phyloP scores from a whole-genome alignment of 1,140 invertebrate species.

The Contarinia nasturtii region DNA sequence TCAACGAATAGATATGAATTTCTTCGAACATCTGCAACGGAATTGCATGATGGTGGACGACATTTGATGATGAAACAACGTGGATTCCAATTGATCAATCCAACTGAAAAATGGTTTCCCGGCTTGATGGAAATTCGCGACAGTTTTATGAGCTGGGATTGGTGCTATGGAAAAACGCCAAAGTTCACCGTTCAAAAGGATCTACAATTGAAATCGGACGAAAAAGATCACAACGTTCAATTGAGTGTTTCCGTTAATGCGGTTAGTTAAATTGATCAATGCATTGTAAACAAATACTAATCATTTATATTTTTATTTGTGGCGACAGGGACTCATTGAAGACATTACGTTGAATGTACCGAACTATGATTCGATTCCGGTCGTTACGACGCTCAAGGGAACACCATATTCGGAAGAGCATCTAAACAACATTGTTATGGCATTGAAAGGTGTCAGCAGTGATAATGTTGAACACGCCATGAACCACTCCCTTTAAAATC shows the following conservation, averaged over 20 bases:
- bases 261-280: conserved; percentile 5
- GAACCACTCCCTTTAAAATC: conserved; percentile 10
- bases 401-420: conserved; percentile 18
- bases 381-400: conserved; percentile 17
- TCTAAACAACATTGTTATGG: conserved; percentile 16
- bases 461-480: conserved; percentile 22
- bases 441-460: conserved; percentile 17
- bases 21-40: conserved; percentile 44
- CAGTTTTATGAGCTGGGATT: conserved; percentile 63
- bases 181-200: conserved; percentile 45
- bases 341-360: conserved; percentile 15
- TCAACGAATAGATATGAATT: conserved; percentile 44
- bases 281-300: background rate
- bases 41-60: conserved; percentile 44
- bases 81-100: conserved; percentile 70
- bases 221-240: conserved; percentile 15
- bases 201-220: conserved; percentile 14
- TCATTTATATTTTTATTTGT: background rate
- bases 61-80: conserved; percentile 44
- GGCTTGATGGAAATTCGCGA: conserved; percentile 44
- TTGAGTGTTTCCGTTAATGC: conserved; percentile 17
- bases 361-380: conserved; percentile 16
- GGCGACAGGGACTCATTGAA: conserved; percentile 15
- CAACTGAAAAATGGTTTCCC: conserved; percentile 70
- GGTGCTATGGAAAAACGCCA: conserved; percentile 76